Base-by-base conservation (phyloP, 2,888 invertebrate genomes). In the Galeruca laticollis region DNA sequence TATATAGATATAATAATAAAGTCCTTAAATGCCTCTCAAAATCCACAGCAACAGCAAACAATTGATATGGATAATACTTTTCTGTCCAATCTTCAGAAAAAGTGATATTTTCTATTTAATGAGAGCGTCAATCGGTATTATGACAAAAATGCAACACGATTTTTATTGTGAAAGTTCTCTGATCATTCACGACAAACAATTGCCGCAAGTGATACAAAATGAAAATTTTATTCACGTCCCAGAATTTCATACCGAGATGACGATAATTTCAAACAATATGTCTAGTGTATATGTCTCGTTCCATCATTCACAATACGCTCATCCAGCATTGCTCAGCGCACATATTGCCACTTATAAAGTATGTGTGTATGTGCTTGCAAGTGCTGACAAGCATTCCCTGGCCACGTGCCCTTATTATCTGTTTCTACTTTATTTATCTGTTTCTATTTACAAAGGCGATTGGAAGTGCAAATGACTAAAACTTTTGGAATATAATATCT, bases 311-410 rank as follows among this genome's bases (percentile, higher is more conserved):
- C 80, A 80, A 80, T 79, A 77, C 78, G 77, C 78, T 76, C 78
- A 78, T 79, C 74, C 73, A 73, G 79, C 73, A 79, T 79, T 81
- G 81, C 80, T 79, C 77, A 74, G 75, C 76, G 76, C 76, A 75
- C 79, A 82, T 82, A 82, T 82, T 82, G 81, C 82, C 81, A 79
- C 80, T 83, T 81, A 81, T 80, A 81, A 79, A 78, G 75, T 76
- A 77, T 77, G 76, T 74, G 70, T 78, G 77, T 76, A 80, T 79
- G 75, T 75, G 76, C 75, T 63, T 40, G 21, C 59, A 78, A 79
- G 80, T 77, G 77, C 78, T 62, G 70, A 66, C 69, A 51, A 74
- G 77, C 76, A 77, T 74, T 76, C 75, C 77, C 71, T 75, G 75
- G 80, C 80, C 81, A 80, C 78, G 78, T 78, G 79, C 76, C 76